A percentile compares a stretch with the other conserved stretches of the same genome.
phyloP scores from a whole-genome alignment of 2,888 invertebrate species.

The Sericinus montela region DNA sequence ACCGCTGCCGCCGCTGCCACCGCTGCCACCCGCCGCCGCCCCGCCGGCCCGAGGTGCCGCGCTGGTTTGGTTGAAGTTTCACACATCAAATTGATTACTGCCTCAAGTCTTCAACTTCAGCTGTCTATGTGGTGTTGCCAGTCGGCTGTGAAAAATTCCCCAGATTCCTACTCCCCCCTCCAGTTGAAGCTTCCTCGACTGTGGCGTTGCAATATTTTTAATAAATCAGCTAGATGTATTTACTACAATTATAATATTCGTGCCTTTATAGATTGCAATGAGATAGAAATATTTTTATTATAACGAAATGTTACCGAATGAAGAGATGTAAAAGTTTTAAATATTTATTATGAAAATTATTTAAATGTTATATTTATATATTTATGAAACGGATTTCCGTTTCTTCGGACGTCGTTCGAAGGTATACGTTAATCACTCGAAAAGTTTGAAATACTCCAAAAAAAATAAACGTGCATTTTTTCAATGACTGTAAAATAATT shows the following conservation, averaged over 20 bases:
- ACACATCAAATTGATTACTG: too few species aligned
- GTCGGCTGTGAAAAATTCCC: too few species aligned
- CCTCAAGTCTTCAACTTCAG: too few species aligned
- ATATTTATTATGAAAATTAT: neutral
- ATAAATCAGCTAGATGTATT: neutral
- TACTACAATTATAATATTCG: neutral
- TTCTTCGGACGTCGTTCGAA: constrained; percentile 5
- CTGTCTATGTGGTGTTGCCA: too few species aligned
- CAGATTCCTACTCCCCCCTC: too few species aligned
- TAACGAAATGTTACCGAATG: constrained; percentile 30
- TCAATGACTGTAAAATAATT: neutral
- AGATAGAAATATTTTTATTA: constrained; percentile 25
- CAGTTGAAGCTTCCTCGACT: neutral
- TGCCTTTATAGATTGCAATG: constrained; percentile 7
- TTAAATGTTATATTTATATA: constrained; percentile 2
- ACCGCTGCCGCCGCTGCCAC: too few species aligned
- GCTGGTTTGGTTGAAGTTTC: too few species aligned
- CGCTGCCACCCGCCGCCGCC: too few species aligned
- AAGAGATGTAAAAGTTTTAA: constrained; percentile 23
- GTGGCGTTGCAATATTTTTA: neutral
- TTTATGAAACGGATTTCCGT: constrained; percentile 32
- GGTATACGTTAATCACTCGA: constrained; percentile 24
- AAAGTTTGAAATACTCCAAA: constrained; percentile 34
- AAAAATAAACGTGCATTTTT: constrained; percentile 2
- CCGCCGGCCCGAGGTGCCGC: too few species aligned